Base-by-base conservation (phyloP, 2,797 vertebrate species). In the Adelosebastes latens region DNA sequence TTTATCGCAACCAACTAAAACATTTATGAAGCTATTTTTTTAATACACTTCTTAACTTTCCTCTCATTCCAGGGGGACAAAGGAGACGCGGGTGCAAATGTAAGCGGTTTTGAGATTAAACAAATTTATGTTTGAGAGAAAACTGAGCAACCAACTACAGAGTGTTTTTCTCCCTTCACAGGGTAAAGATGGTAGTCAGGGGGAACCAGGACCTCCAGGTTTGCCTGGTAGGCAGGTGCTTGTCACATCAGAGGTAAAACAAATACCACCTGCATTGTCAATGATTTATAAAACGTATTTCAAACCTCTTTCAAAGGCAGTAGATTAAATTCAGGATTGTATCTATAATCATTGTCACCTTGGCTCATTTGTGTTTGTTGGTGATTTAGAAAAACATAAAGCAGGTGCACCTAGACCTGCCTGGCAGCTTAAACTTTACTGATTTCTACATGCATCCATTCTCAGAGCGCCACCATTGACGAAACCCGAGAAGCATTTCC, bases 141-240 rank as follows among this genome's bases (percentile, higher is more conserved):
- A 61, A 32, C n/a, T 29, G 46, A 76, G 6, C 4, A 85, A 52
- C 42, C 4, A 85, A 52, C 42, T 46, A 52, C 49, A 52, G 5
- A 73, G 4, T 20, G 0, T 80, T 53, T 60, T 53, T 34, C 25
- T 46, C 39, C 32, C 11, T 63, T 82, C 39, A 8, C 68, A 96
- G 96, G 96, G 96, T 67, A 95, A 92, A 90, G 93, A 94, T 22
- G 96, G 96, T 1, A 64, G 42, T 18, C 95, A 95, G 49, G 96
- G 96, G 24, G 95, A 96, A 64, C 82, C 83, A 14, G 96, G 96
- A 62, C 75, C 91, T 77, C 96, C 96, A 64, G 96, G 96, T 53
- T 86, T 93, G 39, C 96, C 96, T 56, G 96, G 96, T 8, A 88
- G 75, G 27, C 94, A 95, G 27, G 83, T 96, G 67, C 87, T 96